Base-by-base conservation (phyloP, 64 coral and sea anemone species). In the Orbicella faveolata region DNA sequence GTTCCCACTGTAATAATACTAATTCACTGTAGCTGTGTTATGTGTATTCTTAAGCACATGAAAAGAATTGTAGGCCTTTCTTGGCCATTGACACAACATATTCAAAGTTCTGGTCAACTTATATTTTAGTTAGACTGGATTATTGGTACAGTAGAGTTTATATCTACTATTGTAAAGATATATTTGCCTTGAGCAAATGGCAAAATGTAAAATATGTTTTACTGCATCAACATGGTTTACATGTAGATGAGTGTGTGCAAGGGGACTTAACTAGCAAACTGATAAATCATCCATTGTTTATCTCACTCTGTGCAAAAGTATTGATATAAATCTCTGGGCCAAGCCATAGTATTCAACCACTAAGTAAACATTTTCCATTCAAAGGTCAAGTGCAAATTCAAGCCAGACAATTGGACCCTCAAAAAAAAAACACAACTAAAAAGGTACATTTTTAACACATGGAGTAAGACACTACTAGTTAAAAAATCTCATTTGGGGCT, bases 141-240 rank as follows among this genome's bases (percentile, higher is more conserved):
- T 81, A 18, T 81, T 62, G 54, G 57, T 79, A 25, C 23, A 25
- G 36, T 79, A 52, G 37, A 57, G 34, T 61, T 36, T 3, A 33
- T 81, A 81, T 80, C 53, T 81, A 81, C 79, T 62, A 81, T 81
- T 61, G 79, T 81, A 81, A 57, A 78, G 63, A 63, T 81, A 63
- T 81, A 63, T 81, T 81, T 81, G 6, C n/a, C 79, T 26, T 30
- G 30, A 30, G 30, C 8, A 81, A 34, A 13, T 36, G 52, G 79
- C 57, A 70, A 11, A 36, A 63, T 81, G 57, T 81, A 63, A 81
- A 18, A 81, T 63, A 61, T 26, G 9, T 61, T 62, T 18, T 81
- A 26, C 10, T n/a, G 30, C 67, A 33, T 48, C 44, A 48, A 16
- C 55, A 52, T 78, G 76, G 23, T 78, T 8, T n/a, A 23, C 52